Percentiles rank a stretch among this genome's conserved stretches.
phyloP scores from a whole-genome alignment of 2,797 vertebrate genomes.

The Xenops minutus region DNA sequence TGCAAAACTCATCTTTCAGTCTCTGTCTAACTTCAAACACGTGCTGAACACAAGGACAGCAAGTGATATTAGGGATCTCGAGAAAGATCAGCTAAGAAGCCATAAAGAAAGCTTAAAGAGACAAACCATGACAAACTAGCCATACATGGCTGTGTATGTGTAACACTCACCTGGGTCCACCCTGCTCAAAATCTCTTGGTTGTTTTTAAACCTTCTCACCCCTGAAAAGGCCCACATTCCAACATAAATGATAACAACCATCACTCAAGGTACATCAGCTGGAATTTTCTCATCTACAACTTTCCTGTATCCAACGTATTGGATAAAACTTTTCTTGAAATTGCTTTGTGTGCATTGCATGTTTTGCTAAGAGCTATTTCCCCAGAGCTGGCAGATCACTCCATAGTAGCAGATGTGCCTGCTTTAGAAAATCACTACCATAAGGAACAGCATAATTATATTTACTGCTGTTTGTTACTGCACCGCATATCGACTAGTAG shows the following conservation, averaged over 20 bases:
- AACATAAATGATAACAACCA: background rate
- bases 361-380: conserved; percentile 70
- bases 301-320: background rate
- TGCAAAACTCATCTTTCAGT: background rate
- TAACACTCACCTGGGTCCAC: background rate
- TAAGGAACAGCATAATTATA: conserved; percentile 73
- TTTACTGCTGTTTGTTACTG: conserved; percentile 65
- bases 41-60: background rate
- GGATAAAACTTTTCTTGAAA: conserved; percentile 62
- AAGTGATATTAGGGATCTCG: background rate
- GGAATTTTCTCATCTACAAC: conserved; percentile 22
- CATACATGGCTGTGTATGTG: fast-evolving
- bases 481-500: conserved; percentile 3
- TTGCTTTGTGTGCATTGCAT: conserved; percentile 55
- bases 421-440: conserved; percentile 68
- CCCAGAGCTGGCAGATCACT: conserved; percentile 66
- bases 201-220: background rate
- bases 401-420: conserved; percentile 64
- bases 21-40: too few species aligned
- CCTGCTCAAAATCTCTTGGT: background rate
- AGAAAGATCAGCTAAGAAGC: background rate
- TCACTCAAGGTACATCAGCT: background rate
- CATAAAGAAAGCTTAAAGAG: background rate
- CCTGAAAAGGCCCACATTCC: background rate
- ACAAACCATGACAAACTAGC: background rate